Base-by-base conservation (phyloP, 1,140 invertebrate species). In the Polyergus mexicanus region DNA sequence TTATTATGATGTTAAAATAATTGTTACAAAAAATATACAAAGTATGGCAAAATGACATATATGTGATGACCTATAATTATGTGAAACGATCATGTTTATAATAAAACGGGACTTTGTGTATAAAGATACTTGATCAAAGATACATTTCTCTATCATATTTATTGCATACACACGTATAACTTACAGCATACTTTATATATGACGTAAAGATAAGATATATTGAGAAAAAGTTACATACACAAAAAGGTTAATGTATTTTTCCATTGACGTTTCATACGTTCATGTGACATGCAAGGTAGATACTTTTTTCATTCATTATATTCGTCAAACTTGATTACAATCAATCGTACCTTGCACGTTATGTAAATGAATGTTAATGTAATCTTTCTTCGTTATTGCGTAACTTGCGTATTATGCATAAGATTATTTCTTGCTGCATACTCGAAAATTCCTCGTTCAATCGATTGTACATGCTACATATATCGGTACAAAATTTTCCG, bases 141-240 rank as follows among this genome's bases (percentile, higher is more conserved):
- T 71, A 71, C n/a, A 32, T 56, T 56, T 56, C 22, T 54, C 25
- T 74, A 44, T 44, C 10, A 10, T 58, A 25, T 22, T 2, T 38
- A 28, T n/a, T 8, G 16, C 5, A 32, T 3, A 8, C 13, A 22
- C 16, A 32, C 11, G 13, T 60, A 60, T 32, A 63, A 7, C 3
- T 16, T 62, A 32, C 5, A 13, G 1, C 2, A 44, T 44, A 16
- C 4, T 62, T n/a, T 41, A n/a, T 10, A 41, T n/a, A 5, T 11
- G 19, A 76, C 5, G 3, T 77, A 63, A 76, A 22, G 35, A 65
- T 63, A 65, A 28, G 5, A 77, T 35, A 77, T 35, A 38, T 47
- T 76, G 28, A 13, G 28, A 8, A 41, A 63, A 41, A 76, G 41
- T 47, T 3, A 22, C 7, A 22, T 3, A 35, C 10, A 22, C n/a